A percentile compares a stretch with the other conserved stretches of the same genome.
Conservation (phyloP, 2,888 invertebrate genomes). For the Brachyptera risi region DNA sequence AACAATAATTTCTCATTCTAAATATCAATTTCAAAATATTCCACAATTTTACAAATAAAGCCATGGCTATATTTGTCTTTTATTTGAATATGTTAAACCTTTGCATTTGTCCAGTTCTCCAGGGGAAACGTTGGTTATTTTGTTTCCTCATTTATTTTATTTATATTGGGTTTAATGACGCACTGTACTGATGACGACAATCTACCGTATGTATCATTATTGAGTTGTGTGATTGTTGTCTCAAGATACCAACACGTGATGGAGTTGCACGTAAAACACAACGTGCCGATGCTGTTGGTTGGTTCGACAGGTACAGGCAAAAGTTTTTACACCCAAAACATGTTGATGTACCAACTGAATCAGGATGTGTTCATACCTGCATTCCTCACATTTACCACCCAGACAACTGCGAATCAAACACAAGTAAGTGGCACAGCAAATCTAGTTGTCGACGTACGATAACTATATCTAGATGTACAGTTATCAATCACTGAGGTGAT, state of each 20-base stretch:
- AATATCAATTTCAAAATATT: too few relatives aligned
- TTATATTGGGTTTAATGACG: too few relatives aligned
- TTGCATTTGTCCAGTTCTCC: too few relatives aligned
- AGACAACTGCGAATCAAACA: constrained; percentile 75
- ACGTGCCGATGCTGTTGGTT: constrained; percentile 64
- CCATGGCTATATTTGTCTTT: too few relatives aligned
- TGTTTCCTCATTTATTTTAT: too few relatives aligned
- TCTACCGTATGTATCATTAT: background rate
- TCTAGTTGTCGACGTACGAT: background rate
- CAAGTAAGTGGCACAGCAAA: constrained; percentile 48
- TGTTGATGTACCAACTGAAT: constrained; percentile 62
- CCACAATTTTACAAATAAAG: too few relatives aligned
- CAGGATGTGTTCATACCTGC: constrained; percentile 68
- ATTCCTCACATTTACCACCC: constrained; percentile 79
- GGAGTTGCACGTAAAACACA: constrained; percentile 67
- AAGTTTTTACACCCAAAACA: constrained; percentile 72
- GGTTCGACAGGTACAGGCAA: constrained; percentile 88
- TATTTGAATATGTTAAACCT: too few relatives aligned
- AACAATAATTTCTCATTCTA: too few relatives aligned
- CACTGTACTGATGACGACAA: too few relatives aligned
- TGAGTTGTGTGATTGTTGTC: background rate
- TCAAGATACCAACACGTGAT: constrained; percentile 69
- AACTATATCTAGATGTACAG: too few relatives aligned
- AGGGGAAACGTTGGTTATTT: too few relatives aligned
- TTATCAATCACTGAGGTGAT: background rate